phyloP scores from a whole-genome alignment of 2,888 invertebrate genomes.

The Allophyes oxyacanthae region DNA sequence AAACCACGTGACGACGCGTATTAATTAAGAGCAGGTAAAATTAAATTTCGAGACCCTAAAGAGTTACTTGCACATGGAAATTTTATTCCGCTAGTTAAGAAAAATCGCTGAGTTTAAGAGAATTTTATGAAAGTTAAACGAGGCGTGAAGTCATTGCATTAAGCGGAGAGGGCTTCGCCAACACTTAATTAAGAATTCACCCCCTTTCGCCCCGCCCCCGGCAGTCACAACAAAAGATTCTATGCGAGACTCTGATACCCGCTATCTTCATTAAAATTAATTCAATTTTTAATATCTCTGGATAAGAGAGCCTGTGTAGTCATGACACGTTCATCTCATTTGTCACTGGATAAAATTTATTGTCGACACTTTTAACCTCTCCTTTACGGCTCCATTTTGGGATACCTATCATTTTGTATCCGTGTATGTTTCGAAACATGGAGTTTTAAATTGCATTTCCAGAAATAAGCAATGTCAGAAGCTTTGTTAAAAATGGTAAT shows the following conservation, averaged over 20 bases:
- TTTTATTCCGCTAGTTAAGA: conserved; percentile 79
- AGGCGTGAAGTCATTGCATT: conserved; percentile 87
- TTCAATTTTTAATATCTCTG: conserved; percentile 80
- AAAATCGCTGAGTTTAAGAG: conserved; percentile 85
- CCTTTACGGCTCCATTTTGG: conserved; percentile 45
- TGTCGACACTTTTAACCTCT: conserved; percentile 50
- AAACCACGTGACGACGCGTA: conserved; percentile 12
- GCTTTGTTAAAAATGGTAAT: no score
- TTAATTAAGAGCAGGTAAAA: conserved; percentile 26
- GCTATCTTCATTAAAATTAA: conserved; percentile 82
- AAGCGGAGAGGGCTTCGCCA: conserved; percentile 84
- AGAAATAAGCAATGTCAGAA: no score
- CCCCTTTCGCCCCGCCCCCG: conserved; percentile 70
- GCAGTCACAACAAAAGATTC: conserved; percentile 85
- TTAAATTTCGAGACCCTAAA: conserved; percentile 27
- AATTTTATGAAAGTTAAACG: conserved; percentile 88
- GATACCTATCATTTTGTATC: conserved; percentile 32
- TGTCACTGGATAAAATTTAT: conserved; percentile 67
- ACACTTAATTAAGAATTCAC: conserved; percentile 88
- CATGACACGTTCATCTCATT: conserved; percentile 70
- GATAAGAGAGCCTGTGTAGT: conserved; percentile 50
- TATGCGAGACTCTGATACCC: conserved; percentile 66
- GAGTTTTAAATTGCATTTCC: not conserved
- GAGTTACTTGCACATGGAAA: conserved; percentile 65
- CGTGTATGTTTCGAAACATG: conserved; percentile 19